Evolutionary conservation across 2,113 vertebrate genomes (phyloP).

Genomic region (human): DNA sequence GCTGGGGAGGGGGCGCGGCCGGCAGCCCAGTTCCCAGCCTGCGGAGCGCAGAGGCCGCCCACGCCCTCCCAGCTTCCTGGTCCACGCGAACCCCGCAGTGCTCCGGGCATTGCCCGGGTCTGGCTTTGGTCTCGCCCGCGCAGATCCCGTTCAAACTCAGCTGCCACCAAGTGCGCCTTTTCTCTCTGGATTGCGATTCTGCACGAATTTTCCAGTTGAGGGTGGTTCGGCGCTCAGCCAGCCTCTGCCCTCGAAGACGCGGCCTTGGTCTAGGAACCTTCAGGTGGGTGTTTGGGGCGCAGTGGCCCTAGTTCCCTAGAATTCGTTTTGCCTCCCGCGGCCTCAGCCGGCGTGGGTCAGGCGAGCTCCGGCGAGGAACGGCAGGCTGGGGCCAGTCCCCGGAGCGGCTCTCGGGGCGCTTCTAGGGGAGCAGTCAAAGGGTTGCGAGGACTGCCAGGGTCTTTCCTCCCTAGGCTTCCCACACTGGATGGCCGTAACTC

Average conservation of each 20-base stretch:
- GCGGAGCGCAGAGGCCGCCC: background rate
- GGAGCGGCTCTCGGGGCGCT: background rate
- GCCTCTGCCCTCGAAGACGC: background rate
- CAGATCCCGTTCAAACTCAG: background rate
- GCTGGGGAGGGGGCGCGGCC: conserved; percentile 32
- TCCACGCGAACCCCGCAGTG: background rate
- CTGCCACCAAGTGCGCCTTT: background rate
- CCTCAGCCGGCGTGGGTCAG: background rate
- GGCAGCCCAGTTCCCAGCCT: background rate
- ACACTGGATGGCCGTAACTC: background rate
- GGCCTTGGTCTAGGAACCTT: background rate
- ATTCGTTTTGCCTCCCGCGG: conserved; percentile 69
- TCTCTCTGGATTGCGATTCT: background rate
- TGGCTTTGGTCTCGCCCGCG: background rate
- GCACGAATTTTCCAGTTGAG: conserved; percentile 10
- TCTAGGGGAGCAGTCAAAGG: background rate
- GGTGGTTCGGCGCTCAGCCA: background rate
- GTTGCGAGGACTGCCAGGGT: background rate
- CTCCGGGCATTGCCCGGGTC: background rate
- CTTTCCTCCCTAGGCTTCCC: background rate
- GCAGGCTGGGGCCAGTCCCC: background rate
- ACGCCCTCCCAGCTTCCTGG: background rate
- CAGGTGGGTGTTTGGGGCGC: conserved; percentile 40
- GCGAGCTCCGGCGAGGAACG: background rate
- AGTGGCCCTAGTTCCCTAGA: background rate